Evolutionary conservation across 2,888 invertebrate species (phyloP).

Genomic region (Homarus gammarus): DNA sequence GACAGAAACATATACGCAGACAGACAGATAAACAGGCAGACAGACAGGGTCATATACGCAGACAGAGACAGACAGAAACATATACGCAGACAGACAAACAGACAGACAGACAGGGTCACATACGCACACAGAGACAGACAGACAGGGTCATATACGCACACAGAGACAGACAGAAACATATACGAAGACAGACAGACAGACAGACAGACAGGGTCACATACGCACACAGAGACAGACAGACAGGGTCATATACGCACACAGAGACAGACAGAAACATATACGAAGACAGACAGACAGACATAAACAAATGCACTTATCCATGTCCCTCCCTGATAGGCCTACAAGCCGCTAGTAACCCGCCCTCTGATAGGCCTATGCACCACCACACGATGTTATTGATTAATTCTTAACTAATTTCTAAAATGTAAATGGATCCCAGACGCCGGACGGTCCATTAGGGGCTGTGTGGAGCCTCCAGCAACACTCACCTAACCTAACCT

Average conservation of each 20-base stretch:
- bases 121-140: no score
- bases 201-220: neutral
- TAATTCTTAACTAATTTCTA: no score
- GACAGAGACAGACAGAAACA: no score
- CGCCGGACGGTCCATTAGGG: neutral
- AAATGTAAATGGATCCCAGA: no score
- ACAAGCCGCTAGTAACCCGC: neutral
- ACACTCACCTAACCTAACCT: no score
- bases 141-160: neutral
- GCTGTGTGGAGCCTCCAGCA: no score
- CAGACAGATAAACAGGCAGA: neutral
- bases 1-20: neutral
- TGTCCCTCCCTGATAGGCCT: neutral
- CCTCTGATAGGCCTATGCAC: no score
- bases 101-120: neutral
- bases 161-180: neutral
- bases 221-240: no score
- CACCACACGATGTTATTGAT: no score
- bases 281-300: conserved; percentile 19
- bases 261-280: neutral
- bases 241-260: no score
- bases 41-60: no score
- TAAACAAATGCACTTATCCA: neutral
- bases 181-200: neutral
- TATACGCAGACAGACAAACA: neutral